Conservation (phyloP, 1,140 invertebrate species). For the Neodiprion lecontei region DNA sequence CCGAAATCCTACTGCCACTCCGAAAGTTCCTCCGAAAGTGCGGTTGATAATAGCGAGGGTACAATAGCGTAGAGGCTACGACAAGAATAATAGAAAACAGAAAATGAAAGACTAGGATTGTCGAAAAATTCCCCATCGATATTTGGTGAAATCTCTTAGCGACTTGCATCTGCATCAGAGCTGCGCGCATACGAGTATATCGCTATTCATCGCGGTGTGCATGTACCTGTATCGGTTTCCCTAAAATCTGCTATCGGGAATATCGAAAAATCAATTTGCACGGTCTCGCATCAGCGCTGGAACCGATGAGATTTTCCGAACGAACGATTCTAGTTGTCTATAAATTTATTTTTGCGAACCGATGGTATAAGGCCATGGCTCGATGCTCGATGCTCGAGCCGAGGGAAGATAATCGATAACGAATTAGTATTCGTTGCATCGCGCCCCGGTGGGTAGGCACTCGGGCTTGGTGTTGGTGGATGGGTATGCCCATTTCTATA, state of each 20-base stretch:
- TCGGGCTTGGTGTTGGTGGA: not conserved
- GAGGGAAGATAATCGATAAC: constrained; percentile 3
- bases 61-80: too few relatives aligned
- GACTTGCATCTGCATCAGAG: too few relatives aligned
- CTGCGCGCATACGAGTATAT: too few relatives aligned
- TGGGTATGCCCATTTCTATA: too few relatives aligned
- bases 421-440: constrained; percentile 5
- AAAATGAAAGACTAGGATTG: too few relatives aligned
- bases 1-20: not conserved
- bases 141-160: too few relatives aligned
- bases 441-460: not conserved
- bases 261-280: not conserved
- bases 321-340: constrained; percentile 2
- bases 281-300: not conserved
- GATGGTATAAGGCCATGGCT: not conserved
- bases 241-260: not conserved
- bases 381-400: not conserved
- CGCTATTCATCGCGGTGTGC: too few relatives aligned
- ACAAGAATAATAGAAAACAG: too few relatives aligned
- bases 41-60: too few relatives aligned
- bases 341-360: not conserved
- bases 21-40: too few relatives aligned
- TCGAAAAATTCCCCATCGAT: too few relatives aligned
- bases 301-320: not conserved
- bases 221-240: too few relatives aligned